phyloP scores from a whole-genome alignment of 2,888 invertebrate species.

The Osmoderma eremita region DNA sequence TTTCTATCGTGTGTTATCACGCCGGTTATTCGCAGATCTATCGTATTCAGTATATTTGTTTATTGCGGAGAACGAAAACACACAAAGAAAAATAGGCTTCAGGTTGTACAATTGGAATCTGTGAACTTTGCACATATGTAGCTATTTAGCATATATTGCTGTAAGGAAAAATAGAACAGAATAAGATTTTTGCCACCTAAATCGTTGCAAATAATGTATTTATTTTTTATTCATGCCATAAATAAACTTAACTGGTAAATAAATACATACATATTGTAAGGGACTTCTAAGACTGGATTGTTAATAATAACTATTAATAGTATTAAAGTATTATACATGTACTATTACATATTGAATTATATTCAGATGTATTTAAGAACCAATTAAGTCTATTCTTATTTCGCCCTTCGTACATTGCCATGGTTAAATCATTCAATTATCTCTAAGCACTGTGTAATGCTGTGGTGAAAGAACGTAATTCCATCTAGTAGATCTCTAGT shows the following conservation, averaged over 20 bases:
- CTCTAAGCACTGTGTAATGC: slow-evolving; percentile 19
- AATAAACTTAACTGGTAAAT: slow-evolving; percentile 2
- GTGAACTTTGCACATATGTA: too few relatives aligned
- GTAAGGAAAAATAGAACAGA: too few relatives aligned
- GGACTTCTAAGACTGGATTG: slow-evolving; percentile 19
- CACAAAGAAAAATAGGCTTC: too few relatives aligned
- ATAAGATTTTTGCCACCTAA: too few relatives aligned
- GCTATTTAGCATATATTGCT: too few relatives aligned
- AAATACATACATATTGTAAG: not conserved
- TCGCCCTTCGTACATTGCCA: not conserved
- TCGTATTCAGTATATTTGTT: too few relatives aligned
- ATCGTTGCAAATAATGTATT: too few relatives aligned
- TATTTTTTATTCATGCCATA: too few relatives aligned
- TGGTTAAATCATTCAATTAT: slow-evolving; percentile 11
- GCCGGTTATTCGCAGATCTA: too few relatives aligned
- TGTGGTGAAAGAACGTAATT: slow-evolving; percentile 12
- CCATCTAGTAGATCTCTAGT: slow-evolving; percentile 25
- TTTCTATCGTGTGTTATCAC: too few relatives aligned
- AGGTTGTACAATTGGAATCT: too few relatives aligned
- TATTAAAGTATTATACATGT: not conserved
- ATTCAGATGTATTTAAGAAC: slow-evolving; percentile 6
- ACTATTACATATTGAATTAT: slow-evolving; percentile 3
- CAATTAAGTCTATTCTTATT: slow-evolving; percentile 12
- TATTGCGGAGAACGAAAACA: too few relatives aligned
- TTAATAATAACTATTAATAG: slow-evolving; percentile 8